A percentile compares a stretch with the other conserved stretches of the same genome.
phyloP scores from a whole-genome alignment of 2,113 vertebrate genomes.

The Odocoileus virginianus region DNA sequence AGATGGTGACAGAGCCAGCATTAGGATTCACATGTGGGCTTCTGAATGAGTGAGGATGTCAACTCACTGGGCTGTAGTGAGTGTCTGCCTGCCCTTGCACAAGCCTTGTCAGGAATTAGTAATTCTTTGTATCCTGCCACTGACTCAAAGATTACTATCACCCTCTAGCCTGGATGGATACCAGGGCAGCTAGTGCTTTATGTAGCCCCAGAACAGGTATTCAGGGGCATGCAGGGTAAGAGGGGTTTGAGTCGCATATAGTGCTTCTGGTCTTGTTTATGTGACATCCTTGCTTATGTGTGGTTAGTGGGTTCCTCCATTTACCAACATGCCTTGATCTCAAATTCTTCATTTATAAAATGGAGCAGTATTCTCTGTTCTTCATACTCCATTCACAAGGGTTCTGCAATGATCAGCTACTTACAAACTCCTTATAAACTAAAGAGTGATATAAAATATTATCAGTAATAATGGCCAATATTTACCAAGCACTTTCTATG shows the following conservation, averaged over 20 bases:
- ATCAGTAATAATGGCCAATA: not conserved
- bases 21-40: not conserved
- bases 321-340: not conserved
- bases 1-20: not conserved
- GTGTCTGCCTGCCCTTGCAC: not conserved
- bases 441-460: slow-evolving; percentile 8
- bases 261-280: not conserved
- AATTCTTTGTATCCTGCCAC: not conserved
- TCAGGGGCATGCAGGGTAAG: not conserved
- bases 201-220: not conserved
- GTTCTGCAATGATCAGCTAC: not conserved
- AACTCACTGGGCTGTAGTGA: not conserved
- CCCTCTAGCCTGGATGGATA: not conserved
- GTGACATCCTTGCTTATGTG: not conserved
- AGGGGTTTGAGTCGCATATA: not conserved
- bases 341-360: slow-evolving; percentile 25
- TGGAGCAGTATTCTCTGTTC: not conserved
- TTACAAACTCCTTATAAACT: slow-evolving; percentile 15
- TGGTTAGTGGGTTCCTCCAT: not conserved
- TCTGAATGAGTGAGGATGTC: not conserved
- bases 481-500: not conserved
- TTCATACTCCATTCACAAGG: not conserved
- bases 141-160: not conserved
- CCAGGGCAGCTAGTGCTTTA: not conserved
- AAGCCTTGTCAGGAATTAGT: not conserved